Evolutionary conservation across 2,113 vertebrate genomes (phyloP), one percentile per base, ranked within the genome.

Genomic region (Ramphastos sulfuratus): DNA sequence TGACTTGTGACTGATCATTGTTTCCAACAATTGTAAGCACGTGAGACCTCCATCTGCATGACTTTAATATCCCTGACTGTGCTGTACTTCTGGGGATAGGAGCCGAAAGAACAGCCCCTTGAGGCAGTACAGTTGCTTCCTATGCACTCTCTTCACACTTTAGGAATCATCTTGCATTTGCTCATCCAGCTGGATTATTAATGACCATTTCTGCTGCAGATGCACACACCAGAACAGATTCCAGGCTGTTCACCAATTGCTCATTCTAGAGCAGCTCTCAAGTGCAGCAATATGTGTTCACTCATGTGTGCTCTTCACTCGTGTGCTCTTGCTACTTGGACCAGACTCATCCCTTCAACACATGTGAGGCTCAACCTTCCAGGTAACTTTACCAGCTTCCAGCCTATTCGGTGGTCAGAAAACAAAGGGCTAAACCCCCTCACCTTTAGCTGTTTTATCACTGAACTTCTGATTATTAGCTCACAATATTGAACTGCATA

Each of bases 261-360:
- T 52, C 50, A 13, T 58, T 86, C 25, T 52, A 54, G 65, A 39
- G 48, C 15, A 73, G 25, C 70, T 83, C 37, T 71, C 58, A 61
- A 18, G 44, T 10, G 24, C 17, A 80, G n/a, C 28, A 60, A 63
- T 7, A 6, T 19, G 12, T 61, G 27, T 23, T 76, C 31, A 61
- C 46, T 8, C 21, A 75, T 0, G 0, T 30, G 0, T 30, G 7
- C 59, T 61, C 48, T 73, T 63, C 37, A 37, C 37, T 37, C 0
- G 0, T 27, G 0, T 30, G 7, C 59, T 61, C 48, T 73, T 63
- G 17, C 46, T 90, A 24, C 23, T 12, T 77, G 52, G 39, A 33
- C 42, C 20, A 19, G 55, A 86, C 35, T 71, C 16, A 67, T 6
- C 8, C 15, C 15, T 73, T 92, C n/a, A n/a, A 42, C 15, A 59